Evolutionary conservation across 37 sponge, comb jelly and placozoan genomes (phyloP).

Genomic region (Ianthella basta): DNA sequence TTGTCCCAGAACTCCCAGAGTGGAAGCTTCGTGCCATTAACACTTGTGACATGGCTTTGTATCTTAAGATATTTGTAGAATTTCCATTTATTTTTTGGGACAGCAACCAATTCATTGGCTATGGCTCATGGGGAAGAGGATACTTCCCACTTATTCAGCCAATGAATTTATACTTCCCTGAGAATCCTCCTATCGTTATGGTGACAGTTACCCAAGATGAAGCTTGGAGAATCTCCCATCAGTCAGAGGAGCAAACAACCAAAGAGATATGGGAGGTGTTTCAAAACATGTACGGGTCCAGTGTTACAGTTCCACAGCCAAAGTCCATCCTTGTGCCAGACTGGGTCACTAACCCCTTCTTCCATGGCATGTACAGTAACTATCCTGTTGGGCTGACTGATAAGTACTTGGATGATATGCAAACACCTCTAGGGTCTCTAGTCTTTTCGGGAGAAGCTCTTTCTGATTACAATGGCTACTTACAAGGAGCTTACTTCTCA

Average conservation of each 20-base stretch:
- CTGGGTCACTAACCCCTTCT: constrained; percentile 36
- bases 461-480: constrained; percentile 19
- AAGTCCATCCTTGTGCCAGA: constrained; percentile 35
- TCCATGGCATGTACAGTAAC: constrained; percentile 18
- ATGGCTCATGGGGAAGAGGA: not conserved
- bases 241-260: not conserved
- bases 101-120: constrained; percentile 7
- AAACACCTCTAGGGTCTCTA: not conserved
- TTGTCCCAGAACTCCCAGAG: constrained; percentile 42
- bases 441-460: constrained; percentile 32
- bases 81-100: constrained; percentile 45
- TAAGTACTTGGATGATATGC: not conserved
- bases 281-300: not conserved
- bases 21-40: constrained; percentile 17
- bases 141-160: constrained; percentile 35
- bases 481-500: constrained; percentile 32
- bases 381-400: not conserved
- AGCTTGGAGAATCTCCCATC: not conserved
- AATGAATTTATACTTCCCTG: not conserved
- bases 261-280: constrained; percentile 13
- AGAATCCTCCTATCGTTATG: constrained; percentile 8
- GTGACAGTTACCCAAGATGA: not conserved
- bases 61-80: constrained; percentile 35
- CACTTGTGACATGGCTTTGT: constrained; percentile 6
- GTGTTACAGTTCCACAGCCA: not conserved